These are phyloP conservation scores for Orchesella flavescens DNA, from an alignment of 2,888 invertebrate species.

Conservation along the genomic window DNA sequence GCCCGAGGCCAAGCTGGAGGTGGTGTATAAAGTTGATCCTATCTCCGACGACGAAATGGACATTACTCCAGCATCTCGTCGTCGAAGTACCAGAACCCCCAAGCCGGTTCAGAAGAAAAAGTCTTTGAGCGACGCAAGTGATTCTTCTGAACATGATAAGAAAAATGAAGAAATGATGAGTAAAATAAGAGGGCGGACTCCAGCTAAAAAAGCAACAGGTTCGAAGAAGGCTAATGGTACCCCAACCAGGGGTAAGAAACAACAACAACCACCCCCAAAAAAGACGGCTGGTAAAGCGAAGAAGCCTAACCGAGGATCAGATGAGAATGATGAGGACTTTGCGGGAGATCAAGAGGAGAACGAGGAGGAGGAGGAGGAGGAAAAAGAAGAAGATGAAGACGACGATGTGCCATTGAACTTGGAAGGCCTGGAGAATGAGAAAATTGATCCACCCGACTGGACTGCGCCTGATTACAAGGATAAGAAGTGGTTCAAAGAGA, in stretches of 20 bases:
- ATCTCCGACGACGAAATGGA: too few species aligned
- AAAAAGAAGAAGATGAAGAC: neutral
- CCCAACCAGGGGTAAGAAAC: constrained; percentile 2
- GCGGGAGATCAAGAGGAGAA: constrained; percentile 11
- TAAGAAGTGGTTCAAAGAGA: constrained; percentile 44
- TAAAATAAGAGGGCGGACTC: constrained; percentile 5
- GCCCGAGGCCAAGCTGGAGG: too few species aligned
- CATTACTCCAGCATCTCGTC: too few species aligned
- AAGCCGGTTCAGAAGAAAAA: too few species aligned
- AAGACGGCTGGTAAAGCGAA: neutral
- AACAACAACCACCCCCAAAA: neutral
- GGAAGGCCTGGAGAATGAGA: neutral
- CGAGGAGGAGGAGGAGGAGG: constrained; percentile 28
- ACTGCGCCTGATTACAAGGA: constrained; percentile 37
- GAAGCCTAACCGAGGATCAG: too few species aligned
- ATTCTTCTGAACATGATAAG: too few species aligned
- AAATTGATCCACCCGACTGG: neutral
- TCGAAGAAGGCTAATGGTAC: neutral
- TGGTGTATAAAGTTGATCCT: too few species aligned
- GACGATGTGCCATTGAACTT: neutral
- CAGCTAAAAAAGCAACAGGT: constrained; percentile 26
- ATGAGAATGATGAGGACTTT: constrained; percentile 15
- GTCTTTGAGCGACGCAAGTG: too few species aligned
- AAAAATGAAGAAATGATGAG: too few species aligned
- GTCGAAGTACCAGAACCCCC: too few species aligned